Percentiles rank a stretch among this genome's conserved stretches.
These are phyloP conservation scores for Gambusia yucatana DNA, from an alignment of 2,797 vertebrate genomes.

Conservation along the genomic window DNA sequence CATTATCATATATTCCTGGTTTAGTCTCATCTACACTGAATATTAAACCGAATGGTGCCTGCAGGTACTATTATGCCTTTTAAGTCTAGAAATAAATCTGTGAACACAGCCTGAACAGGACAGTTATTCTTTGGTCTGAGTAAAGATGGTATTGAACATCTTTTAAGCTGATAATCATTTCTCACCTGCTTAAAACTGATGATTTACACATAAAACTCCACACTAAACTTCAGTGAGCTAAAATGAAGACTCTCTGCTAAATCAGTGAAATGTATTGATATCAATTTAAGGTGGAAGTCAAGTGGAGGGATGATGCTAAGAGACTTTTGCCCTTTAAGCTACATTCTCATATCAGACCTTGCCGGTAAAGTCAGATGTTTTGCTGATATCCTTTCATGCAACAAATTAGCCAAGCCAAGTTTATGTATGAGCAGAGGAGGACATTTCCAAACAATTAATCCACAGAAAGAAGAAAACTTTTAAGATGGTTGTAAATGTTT, in stretches of 20 bases:
- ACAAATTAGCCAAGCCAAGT: no score
- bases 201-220: background rate
- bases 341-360: no score
- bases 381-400: no score
- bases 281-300: background rate
- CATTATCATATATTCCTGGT: conserved; percentile 48
- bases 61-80: conserved; percentile 2
- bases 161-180: background rate
- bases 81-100: background rate
- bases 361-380: no score
- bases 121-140: background rate
- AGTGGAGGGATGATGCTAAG: background rate
- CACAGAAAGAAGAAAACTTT: background rate
- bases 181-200: background rate
- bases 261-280: background rate
- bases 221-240: background rate
- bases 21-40: conserved; percentile 23
- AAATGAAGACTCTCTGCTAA: background rate
- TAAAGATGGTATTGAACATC: background rate
- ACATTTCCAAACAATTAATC: background rate
- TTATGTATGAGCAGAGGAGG: background rate
- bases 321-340: background rate
- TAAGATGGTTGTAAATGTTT: background rate
- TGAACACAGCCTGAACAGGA: background rate
- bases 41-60: background rate